These are phyloP conservation scores for Oedothorax gibbosus DNA, from an alignment of 1,140 invertebrate species.

Conservation along the genomic window DNA sequence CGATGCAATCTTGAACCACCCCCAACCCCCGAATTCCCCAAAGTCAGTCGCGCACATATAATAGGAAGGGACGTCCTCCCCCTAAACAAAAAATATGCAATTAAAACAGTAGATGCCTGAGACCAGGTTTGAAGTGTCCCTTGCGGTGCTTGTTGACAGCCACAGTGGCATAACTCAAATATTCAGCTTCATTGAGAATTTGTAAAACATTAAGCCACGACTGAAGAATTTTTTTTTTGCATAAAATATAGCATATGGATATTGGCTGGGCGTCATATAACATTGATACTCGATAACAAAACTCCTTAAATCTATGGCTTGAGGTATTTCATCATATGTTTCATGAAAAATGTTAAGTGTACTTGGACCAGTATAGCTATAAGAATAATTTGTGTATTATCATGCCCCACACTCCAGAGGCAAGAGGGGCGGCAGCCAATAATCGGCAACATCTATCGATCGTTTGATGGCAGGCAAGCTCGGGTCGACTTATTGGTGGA, in stretches of 20 bases:
- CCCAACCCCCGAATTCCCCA: background rate
- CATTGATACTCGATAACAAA: too few relatives aligned
- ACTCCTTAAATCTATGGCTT: too few relatives aligned
- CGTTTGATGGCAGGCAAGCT: background rate
- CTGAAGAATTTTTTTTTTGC: too few relatives aligned
- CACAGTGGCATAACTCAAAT: too few relatives aligned
- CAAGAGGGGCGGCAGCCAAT: background rate
- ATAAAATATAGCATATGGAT: too few relatives aligned
- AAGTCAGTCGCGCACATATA: slow-evolving; percentile 24
- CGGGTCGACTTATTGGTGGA: slow-evolving; percentile 47
- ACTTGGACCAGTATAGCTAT: background rate
- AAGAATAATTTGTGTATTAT: background rate
- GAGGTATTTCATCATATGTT: too few relatives aligned
- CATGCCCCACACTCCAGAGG: slow-evolving; percentile 33
- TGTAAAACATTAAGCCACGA: too few relatives aligned
- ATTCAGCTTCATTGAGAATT: too few relatives aligned
- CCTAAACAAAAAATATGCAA: slow-evolving; percentile 34
- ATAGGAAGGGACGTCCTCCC: background rate
- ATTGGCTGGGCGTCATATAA: too few relatives aligned
- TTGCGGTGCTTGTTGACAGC: background rate
- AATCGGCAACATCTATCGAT: slow-evolving; percentile 29
- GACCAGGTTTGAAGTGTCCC: background rate
- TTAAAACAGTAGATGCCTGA: slow-evolving; percentile 27
- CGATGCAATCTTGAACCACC: background rate
- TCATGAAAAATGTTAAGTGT: too few relatives aligned